Conservation (phyloP, 2,888 invertebrate genomes). For the Drosophila percnosoma region DNA sequence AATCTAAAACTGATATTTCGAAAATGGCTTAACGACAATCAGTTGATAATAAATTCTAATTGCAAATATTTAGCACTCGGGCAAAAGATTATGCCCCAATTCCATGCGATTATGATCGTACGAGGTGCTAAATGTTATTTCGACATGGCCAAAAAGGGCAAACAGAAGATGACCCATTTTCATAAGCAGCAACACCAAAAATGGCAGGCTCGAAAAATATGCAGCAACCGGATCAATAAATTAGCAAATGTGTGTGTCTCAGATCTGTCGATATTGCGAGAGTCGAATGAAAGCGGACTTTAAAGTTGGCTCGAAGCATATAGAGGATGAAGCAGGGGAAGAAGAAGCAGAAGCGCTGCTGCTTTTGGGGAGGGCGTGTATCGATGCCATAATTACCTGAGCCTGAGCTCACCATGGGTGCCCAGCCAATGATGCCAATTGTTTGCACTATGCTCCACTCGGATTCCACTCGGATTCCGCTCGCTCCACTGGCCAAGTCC, state of each 20-base stretch:
- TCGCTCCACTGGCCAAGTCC: slow-evolving; percentile 55
- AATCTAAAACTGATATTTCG: neutral
- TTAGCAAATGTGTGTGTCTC: slow-evolving; percentile 67
- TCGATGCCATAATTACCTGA: slow-evolving; percentile 48
- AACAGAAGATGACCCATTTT: slow-evolving; percentile 71
- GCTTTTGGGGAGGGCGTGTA: slow-evolving; percentile 58
- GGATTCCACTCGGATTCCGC: slow-evolving; percentile 12
- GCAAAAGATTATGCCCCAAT: slow-evolving; percentile 12
- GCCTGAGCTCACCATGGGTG: slow-evolving; percentile 24
- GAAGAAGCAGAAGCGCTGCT: slow-evolving; percentile 25
- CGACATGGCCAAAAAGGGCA: slow-evolving; percentile 42
- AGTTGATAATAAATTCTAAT: slow-evolving; percentile 23
- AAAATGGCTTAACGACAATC: neutral
- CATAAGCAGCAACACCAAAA: slow-evolving; percentile 16
- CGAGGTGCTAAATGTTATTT: slow-evolving; percentile 72
- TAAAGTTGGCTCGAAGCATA: neutral
- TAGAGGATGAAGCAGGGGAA: neutral
- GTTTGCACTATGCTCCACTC: slow-evolving; percentile 55
- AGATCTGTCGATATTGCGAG: slow-evolving; percentile 51
- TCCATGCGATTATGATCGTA: slow-evolving; percentile 16
- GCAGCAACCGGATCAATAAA: slow-evolving; percentile 78
- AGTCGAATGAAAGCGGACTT: slow-evolving; percentile 66
- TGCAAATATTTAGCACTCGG: slow-evolving; percentile 34
- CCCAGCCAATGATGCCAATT: slow-evolving; percentile 77
- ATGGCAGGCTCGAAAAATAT: slow-evolving; percentile 53